These are phyloP conservation scores for Bubo bubo DNA, from an alignment of 2,113 vertebrate species.

Conservation along the genomic window DNA sequence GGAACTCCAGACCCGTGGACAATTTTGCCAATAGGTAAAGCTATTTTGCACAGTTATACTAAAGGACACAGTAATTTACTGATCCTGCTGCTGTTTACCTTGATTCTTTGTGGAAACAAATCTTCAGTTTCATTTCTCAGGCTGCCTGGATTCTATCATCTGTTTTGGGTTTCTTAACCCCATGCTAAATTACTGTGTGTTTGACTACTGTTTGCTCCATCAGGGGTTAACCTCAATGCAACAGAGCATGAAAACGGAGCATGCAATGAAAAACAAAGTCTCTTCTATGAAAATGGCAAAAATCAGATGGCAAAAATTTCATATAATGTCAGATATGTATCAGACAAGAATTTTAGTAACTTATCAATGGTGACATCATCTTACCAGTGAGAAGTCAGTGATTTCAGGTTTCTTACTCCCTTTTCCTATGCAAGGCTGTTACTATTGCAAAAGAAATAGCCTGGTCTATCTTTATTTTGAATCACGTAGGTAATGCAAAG, in stretches of 20 bases:
- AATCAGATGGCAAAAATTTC: neutral
- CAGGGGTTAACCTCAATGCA: neutral
- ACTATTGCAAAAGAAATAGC: neutral
- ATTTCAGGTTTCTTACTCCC: neutral
- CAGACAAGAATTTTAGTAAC: neutral
- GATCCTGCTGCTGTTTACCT: neutral
- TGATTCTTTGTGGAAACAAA: neutral
- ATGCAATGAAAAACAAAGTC: neutral
- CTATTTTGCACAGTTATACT: constrained; percentile 13
- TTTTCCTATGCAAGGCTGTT: neutral
- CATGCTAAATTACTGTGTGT: neutral
- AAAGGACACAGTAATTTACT: neutral
- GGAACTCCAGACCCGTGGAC: neutral
- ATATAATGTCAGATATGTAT: neutral
- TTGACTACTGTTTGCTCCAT: neutral
- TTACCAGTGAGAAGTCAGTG: neutral
- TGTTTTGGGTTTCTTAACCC: neutral
- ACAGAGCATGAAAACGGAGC: neutral
- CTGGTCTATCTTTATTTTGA: neutral
- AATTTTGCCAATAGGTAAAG: neutral
- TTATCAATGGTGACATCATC: neutral
- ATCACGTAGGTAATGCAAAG: neutral
- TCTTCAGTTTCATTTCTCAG: neutral
- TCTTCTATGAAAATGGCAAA: neutral
- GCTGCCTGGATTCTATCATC: neutral